Conservation (phyloP, 2,113 vertebrate genomes). For the Pluvialis apricaria region DNA sequence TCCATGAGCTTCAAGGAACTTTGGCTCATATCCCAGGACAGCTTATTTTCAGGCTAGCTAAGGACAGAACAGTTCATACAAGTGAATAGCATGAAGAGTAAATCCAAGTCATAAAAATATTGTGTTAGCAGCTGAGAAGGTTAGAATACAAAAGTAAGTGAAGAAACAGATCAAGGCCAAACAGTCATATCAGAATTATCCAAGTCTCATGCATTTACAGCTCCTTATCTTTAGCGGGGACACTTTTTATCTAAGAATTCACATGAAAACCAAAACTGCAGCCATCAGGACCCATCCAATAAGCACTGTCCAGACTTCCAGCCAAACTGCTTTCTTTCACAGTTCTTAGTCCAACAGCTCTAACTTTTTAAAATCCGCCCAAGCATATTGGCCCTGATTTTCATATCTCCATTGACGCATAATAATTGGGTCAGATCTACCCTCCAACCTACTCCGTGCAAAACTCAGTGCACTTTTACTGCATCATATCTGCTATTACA, state of each 20-base stretch:
- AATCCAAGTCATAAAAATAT: constrained; percentile 28
- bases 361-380: not conserved
- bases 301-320: not conserved
- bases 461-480: not conserved
- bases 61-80: not conserved
- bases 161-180: not conserved
- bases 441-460: not conserved
- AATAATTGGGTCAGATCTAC: not conserved
- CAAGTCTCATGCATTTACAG: not conserved
- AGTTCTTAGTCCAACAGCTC: not conserved
- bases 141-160: not conserved
- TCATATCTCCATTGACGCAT: not conserved
- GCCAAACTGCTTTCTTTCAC: not conserved
- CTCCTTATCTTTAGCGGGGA: not conserved
- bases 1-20: not conserved
- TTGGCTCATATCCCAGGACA: constrained; percentile 6
- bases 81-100: not conserved
- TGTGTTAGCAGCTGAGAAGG: not conserved
- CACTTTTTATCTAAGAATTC: not conserved
- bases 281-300: not conserved
- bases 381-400: not conserved
- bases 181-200: not conserved
- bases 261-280: not conserved
- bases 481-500: not conserved
- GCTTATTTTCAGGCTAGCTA: constrained; percentile 12